Conservation (phyloP, 2,888 invertebrate species). For the Doris montereyensis region DNA sequence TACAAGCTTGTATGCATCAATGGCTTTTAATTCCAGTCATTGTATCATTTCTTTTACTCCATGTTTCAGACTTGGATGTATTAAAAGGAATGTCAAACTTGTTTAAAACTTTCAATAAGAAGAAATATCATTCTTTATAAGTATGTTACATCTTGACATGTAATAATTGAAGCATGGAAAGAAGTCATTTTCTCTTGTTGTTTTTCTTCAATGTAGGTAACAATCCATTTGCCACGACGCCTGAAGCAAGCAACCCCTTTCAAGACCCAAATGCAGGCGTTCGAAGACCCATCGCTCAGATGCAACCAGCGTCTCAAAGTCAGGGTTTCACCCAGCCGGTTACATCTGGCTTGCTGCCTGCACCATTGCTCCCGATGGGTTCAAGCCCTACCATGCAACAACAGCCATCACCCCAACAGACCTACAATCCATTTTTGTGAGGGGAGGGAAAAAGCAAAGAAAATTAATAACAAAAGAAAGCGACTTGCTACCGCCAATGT, state of each 20-base stretch:
- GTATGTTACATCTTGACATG: too few relatives aligned
- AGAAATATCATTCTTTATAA: too few relatives aligned
- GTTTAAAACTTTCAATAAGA: too few relatives aligned
- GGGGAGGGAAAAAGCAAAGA: constrained; percentile 21
- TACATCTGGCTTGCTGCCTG: constrained; percentile 57
- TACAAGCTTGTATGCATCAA: too few relatives aligned
- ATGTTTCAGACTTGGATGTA: too few relatives aligned
- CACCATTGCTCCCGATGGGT: constrained; percentile 60
- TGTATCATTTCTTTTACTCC: too few relatives aligned
- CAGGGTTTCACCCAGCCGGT: constrained; percentile 61
- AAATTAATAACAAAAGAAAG: too few relatives aligned
- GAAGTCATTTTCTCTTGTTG: too few relatives aligned
- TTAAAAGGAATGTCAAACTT: background rate
- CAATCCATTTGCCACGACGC: constrained; percentile 62
- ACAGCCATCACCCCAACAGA: constrained; percentile 41
- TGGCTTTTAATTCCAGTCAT: too few relatives aligned
- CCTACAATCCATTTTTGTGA: constrained; percentile 67
- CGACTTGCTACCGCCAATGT: too few relatives aligned
- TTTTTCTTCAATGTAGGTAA: constrained; percentile 54
- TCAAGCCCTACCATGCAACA: constrained; percentile 49
- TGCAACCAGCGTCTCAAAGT: too few relatives aligned
- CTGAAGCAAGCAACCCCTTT: constrained; percentile 64
- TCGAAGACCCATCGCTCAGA: constrained; percentile 65
- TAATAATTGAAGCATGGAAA: too few relatives aligned
- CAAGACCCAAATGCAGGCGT: constrained; percentile 55